These are phyloP conservation scores for Drosophila prolongata DNA, from an alignment of 2,888 invertebrate species.

Conservation along the genomic window DNA sequence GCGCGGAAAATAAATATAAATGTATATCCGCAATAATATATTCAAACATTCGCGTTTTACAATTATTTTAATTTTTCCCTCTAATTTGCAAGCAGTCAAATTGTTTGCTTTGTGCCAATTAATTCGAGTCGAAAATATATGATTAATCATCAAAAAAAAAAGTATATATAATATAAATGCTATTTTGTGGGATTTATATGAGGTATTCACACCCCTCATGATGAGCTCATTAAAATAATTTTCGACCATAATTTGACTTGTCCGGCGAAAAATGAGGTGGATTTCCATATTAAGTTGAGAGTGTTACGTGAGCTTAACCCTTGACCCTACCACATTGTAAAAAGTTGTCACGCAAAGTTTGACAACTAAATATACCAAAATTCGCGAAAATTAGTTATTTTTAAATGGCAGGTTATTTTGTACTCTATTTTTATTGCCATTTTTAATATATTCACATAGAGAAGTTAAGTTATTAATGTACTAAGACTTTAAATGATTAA, in stretches of 20 bases:
- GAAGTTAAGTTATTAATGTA: no score
- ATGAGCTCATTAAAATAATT: constrained; percentile 71
- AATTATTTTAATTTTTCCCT: constrained; percentile 30
- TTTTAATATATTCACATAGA: no score
- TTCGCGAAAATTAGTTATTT: neutral
- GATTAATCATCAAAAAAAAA: constrained; percentile 41
- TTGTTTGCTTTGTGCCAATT: constrained; percentile 16
- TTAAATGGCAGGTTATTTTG: neutral
- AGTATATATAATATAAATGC: neutral
- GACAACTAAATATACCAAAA: neutral
- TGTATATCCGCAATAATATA: constrained; percentile 28
- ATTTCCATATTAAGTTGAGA: constrained; percentile 39
- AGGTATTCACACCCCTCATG: constrained; percentile 23
- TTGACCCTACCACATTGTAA: constrained; percentile 21
- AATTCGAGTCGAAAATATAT: constrained; percentile 27
- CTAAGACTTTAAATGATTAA: no score
- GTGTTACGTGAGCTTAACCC: constrained; percentile 31
- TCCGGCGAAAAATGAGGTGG: constrained; percentile 21
- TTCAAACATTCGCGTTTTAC: constrained; percentile 29
- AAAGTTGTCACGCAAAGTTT: constrained; percentile 40
- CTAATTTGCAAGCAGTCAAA: constrained; percentile 24
- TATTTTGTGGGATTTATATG: constrained; percentile 9
- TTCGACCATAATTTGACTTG: constrained; percentile 36
- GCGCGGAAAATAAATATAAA: constrained; percentile 19
- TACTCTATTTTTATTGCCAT: no score